Percentiles rank a stretch among this genome's conserved stretches.
Evolutionary conservation across 30 jellyfish, hydroid and myxozoan genomes (phyloP).

Genomic region (Catostylus mosaicus): DNA sequence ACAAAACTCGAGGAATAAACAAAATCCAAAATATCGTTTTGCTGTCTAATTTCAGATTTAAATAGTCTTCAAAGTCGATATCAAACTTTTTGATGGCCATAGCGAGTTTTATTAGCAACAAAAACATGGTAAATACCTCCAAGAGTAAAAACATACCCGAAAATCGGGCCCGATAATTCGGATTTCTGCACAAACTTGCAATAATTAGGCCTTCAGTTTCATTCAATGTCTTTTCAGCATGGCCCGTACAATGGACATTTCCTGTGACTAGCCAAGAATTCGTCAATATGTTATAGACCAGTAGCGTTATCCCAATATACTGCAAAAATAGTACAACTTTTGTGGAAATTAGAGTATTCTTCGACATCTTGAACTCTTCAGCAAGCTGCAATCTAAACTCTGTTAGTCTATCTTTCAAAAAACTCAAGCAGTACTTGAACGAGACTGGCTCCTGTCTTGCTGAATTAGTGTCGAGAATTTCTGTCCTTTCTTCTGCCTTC

Average conservation of each 20-base stretch:
- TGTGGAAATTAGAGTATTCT: neutral
- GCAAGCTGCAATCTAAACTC: neutral
- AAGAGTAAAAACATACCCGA: constrained; percentile 4
- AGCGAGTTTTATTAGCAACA: constrained; percentile 8
- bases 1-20: constrained; percentile 10
- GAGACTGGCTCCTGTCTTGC: neutral
- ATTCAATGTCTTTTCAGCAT: neutral
- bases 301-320: constrained; percentile 8
- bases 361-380: constrained; percentile 39
- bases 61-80: neutral
- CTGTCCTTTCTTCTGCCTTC: constrained; percentile 36
- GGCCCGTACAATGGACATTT: neutral
- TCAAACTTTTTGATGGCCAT: neutral
- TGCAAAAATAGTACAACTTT: constrained; percentile 32
- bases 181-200: constrained; percentile 43
- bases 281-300: constrained; percentile 8
- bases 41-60: neutral
- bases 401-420: constrained; percentile 7
- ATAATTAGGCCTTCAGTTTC: constrained; percentile 17
- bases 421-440: neutral
- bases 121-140: constrained; percentile 10
- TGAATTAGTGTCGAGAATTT: neutral
- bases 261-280: constrained; percentile 35
- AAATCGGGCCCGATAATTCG: constrained; percentile 31
- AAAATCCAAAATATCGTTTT: neutral